phyloP scores from a whole-genome alignment of 2,888 invertebrate genomes.

The Cephus runcator region DNA sequence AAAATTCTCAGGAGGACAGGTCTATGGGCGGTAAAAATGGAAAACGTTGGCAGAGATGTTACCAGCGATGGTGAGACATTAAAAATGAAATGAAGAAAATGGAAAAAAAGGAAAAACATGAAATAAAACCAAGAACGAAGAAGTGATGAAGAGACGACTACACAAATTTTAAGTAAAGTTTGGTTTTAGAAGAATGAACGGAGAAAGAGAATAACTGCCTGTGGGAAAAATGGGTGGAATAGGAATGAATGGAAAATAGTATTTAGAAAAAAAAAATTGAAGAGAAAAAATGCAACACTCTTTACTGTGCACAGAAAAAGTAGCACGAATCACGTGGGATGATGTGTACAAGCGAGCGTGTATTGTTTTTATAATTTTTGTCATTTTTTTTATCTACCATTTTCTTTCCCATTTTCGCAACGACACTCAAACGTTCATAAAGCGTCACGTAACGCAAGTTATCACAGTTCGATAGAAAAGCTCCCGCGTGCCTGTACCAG shows the following conservation, averaged over 20 bases:
- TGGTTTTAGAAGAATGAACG: background rate
- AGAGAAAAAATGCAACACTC: background rate
- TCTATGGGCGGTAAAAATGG: no score
- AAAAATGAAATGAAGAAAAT: background rate
- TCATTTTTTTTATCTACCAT: no score
- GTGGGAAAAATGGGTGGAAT: background rate
- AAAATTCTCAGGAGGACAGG: background rate
- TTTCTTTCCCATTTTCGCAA: constrained; percentile 6
- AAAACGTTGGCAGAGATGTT: no score
- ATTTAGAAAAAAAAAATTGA: background rate
- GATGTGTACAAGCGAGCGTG: background rate
- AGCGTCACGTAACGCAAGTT: constrained; percentile 39
- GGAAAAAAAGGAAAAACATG: background rate
- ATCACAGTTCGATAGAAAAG: constrained; percentile 52
- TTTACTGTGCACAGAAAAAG: background rate
- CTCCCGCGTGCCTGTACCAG: constrained; percentile 22
- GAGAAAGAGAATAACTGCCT: background rate
- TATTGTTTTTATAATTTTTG: background rate
- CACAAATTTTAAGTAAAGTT: background rate
- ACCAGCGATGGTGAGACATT: no score
- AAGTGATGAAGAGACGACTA: background rate
- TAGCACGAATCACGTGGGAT: background rate
- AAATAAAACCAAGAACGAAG: background rate
- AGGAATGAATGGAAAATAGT: background rate
- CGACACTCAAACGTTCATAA: constrained; percentile 25